Percentiles rank a stretch among this genome's conserved stretches.
phyloP scores from a whole-genome alignment of 2,113 vertebrate species.

The Rynchops niger region DNA sequence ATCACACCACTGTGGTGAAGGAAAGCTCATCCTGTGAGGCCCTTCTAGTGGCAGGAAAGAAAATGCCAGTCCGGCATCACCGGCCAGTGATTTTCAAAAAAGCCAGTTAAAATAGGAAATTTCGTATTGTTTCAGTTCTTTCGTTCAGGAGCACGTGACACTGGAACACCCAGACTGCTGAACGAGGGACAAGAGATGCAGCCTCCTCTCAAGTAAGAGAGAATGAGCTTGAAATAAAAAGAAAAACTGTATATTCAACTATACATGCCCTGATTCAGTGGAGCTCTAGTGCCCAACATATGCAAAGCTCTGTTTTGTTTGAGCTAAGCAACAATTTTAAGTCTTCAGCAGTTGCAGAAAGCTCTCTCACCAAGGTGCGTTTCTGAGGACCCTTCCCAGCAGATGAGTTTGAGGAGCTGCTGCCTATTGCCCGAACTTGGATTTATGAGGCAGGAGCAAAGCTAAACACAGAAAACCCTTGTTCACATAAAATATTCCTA shows the following conservation, averaged over 20 bases:
- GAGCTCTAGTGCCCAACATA: background rate
- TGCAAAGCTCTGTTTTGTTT: background rate
- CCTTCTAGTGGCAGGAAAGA: background rate
- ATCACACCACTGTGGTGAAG: background rate
- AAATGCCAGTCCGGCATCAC: background rate
- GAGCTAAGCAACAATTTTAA: background rate
- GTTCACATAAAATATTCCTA: background rate
- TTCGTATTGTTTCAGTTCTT: background rate
- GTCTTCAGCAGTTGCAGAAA: background rate
- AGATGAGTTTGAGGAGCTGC: background rate
- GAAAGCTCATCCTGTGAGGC: background rate
- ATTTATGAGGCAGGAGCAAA: background rate
- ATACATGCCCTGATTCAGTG: background rate
- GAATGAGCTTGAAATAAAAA: background rate
- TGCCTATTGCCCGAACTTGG: background rate
- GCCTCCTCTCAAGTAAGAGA: background rate
- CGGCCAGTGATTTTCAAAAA: background rate
- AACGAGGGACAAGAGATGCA: background rate
- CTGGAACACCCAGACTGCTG: background rate
- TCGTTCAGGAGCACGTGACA: background rate
- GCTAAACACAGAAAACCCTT: background rate
- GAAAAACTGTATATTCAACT: background rate
- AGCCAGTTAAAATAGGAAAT: background rate
- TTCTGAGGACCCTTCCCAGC: background rate
- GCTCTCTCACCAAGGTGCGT: background rate